A percentile compares a stretch with the other conserved stretches of the same genome.
These are phyloP conservation scores for Pseudolycoriella hygida DNA, from an alignment of 2,888 invertebrate genomes.

Conservation along the genomic window DNA sequence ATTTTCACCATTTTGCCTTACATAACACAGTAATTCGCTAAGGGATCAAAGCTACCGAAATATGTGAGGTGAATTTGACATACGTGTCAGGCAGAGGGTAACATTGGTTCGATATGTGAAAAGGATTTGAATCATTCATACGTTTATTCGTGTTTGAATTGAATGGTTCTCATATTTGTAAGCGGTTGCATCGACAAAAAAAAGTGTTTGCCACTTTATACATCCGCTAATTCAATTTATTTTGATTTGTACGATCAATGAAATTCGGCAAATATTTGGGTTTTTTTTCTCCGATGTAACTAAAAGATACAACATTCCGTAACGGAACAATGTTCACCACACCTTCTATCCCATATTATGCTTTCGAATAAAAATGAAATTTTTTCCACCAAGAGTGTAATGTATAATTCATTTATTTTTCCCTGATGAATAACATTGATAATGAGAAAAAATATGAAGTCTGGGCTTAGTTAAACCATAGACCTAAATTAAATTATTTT, in stretches of 20 bases:
- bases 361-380: background rate
- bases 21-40: background rate
- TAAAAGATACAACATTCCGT: too few relatives aligned
- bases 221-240: slow-evolving; percentile 1
- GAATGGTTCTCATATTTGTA: background rate
- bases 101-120: background rate
- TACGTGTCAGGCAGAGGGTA: background rate
- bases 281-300: too few relatives aligned
- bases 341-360: background rate
- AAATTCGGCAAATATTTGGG: background rate
- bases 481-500: slow-evolving; percentile 4
- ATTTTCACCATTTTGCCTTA: background rate
- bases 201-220: too few relatives aligned
- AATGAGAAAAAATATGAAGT: slow-evolving; percentile 4
- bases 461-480: background rate
- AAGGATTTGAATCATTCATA: slow-evolving; percentile 3
- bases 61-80: slow-evolving; percentile 4
- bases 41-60: background rate
- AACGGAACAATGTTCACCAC: too few relatives aligned
- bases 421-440: slow-evolving; percentile 2
- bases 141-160: background rate
- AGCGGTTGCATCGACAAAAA: too few relatives aligned
- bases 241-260: background rate
- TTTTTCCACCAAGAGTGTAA: background rate
- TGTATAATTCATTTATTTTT: slow-evolving; percentile 3